These are phyloP conservation scores for Chlorodrepanis virens DNA, from an alignment of 2,113 vertebrate genomes.

Conservation along the genomic window DNA sequence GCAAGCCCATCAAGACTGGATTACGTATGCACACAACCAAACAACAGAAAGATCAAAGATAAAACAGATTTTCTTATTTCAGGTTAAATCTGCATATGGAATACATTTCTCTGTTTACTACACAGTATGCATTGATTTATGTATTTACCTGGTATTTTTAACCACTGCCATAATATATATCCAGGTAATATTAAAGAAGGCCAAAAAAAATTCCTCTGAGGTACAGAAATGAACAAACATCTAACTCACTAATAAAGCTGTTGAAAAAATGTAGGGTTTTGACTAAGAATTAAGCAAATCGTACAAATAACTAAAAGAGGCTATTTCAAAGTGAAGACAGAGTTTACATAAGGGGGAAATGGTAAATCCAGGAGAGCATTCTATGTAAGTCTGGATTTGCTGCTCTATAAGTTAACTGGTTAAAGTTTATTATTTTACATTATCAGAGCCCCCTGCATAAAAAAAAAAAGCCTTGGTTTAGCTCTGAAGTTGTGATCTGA, in stretches of 20 bases:
- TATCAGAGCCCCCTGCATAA: not conserved
- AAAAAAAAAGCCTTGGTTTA: not conserved
- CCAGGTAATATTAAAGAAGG: not conserved
- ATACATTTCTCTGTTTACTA: not conserved
- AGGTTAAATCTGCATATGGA: not conserved
- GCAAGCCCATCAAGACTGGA: not conserved
- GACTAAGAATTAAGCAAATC: not conserved
- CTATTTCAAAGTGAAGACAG: not conserved
- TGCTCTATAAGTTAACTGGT: not conserved
- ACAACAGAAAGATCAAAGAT: not conserved
- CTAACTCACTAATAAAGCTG: not conserved
- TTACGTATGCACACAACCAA: not conserved
- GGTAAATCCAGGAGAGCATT: not conserved
- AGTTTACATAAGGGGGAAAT: not conserved
- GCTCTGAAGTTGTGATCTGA: not conserved
- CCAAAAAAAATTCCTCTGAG: not conserved
- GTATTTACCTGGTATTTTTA: not conserved
- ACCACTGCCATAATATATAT: not conserved
- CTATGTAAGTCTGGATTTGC: not conserved
- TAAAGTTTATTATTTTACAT: not conserved
- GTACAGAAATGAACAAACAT: not conserved
- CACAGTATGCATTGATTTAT: not conserved
- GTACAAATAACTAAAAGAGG: not conserved
- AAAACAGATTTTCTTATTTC: not conserved
- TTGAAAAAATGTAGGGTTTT: not conserved